phyloP scores from a whole-genome alignment of 2,113 vertebrate genomes.

The Rhizomys pruinosus region DNA sequence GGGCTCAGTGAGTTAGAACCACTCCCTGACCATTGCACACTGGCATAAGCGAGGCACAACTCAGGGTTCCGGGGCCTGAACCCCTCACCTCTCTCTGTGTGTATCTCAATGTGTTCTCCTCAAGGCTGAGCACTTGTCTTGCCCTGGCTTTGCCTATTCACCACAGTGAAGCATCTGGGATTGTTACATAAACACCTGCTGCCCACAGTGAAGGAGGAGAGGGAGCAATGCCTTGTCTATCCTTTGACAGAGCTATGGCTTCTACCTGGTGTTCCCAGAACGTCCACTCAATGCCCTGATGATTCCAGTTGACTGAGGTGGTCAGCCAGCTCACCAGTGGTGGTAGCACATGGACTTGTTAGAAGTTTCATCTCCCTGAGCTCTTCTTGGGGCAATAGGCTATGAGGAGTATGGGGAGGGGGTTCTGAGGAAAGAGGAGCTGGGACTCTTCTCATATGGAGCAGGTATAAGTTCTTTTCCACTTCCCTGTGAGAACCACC shows the following conservation, averaged over 20 bases:
- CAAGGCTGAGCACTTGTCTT: neutral
- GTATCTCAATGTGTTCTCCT: neutral
- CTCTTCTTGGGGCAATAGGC: slow-evolving; percentile 13
- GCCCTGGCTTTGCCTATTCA: neutral
- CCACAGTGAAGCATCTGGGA: neutral
- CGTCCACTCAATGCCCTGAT: neutral
- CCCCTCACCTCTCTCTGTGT: neutral
- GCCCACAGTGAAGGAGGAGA: neutral
- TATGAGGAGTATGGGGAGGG: slow-evolving; percentile 26
- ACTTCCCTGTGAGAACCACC: slow-evolving; percentile 59
- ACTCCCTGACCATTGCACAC: neutral
- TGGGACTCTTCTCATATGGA: slow-evolving; percentile 47
- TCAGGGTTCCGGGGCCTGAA: neutral
- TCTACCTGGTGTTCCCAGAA: neutral
- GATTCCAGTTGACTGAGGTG: neutral
- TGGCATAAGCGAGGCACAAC: neutral
- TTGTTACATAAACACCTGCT: neutral
- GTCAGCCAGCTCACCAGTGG: neutral
- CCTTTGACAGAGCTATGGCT: neutral
- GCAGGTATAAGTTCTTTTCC: slow-evolving; percentile 54
- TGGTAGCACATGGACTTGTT: neutral
- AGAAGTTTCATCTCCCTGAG: neutral
- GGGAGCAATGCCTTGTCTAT: rapidly evolving
- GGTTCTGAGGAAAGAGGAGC: slow-evolving; percentile 48
- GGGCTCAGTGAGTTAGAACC: rapidly evolving